A percentile compares a stretch with the other conserved stretches of the same genome.
Conservation (phyloP, 2,113 vertebrate species). For the Varanus salvator region DNA sequence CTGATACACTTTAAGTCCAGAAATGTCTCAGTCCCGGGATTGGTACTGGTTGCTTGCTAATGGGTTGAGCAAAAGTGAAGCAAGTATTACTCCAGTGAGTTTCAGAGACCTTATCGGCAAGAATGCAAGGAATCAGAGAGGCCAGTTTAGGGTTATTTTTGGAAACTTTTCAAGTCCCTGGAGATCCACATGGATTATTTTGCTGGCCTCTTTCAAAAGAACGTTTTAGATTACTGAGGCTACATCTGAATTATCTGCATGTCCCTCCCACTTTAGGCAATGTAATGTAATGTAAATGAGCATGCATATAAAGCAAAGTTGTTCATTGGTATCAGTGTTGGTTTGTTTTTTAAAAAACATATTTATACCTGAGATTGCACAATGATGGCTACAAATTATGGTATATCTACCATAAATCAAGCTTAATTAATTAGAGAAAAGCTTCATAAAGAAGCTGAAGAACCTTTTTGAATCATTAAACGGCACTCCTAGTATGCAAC, state of each 20-base stretch:
- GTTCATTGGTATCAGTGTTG: background rate
- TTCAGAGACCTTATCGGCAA: conserved; percentile 39
- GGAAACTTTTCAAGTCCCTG: conserved; percentile 68
- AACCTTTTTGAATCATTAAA: conserved; percentile 23
- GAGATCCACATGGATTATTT: conserved; percentile 56
- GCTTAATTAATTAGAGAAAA: background rate
- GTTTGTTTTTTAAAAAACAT: background rate
- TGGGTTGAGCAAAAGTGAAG: conserved; percentile 1
- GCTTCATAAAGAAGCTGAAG: conserved; percentile 15
- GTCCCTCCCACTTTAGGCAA: conserved; percentile 36
- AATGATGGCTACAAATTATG: background rate
- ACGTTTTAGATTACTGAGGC: conserved; percentile 48
- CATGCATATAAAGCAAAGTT: background rate
- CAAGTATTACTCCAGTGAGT: conserved; percentile 23
- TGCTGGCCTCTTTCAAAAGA: conserved; percentile 57
- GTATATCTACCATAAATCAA: conserved; percentile 30
- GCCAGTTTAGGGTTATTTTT: conserved; percentile 70
- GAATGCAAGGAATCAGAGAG: conserved; percentile 53
- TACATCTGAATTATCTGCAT: conserved; percentile 28
- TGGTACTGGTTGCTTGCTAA: background rate
- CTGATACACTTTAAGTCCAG: background rate
- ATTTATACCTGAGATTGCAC: background rate
- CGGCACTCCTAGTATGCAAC: background rate
- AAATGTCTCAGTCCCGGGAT: background rate
- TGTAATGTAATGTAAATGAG: background rate